Conservation (phyloP, 2,797 vertebrate species). For the Galaxias olidus region DNA sequence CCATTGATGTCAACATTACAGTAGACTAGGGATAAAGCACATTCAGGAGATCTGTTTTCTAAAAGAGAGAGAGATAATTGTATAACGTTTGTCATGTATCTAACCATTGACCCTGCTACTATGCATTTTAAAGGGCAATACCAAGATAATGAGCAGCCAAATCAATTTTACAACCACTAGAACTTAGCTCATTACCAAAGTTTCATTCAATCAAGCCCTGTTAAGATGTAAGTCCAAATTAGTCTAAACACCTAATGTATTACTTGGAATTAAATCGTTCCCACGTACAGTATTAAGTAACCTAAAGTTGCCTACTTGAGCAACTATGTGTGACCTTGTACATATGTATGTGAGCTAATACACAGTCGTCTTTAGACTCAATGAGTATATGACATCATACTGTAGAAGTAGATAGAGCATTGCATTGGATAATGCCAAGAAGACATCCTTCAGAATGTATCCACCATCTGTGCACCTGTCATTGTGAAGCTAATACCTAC, state of each 20-base stretch:
- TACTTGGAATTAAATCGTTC: constrained; percentile 12
- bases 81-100: constrained; percentile 21
- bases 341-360: constrained; percentile 3
- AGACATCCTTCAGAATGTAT: constrained; percentile 26
- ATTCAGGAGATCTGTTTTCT: constrained; percentile 33
- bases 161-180: neutral
- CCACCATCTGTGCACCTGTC: constrained; percentile 35
- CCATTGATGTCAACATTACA: constrained; percentile 65
- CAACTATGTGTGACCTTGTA: too few species aligned
- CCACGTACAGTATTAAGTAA: neutral
- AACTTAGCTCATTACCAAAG: constrained; percentile 23
- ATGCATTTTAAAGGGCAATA: constrained; percentile 7
- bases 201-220: constrained; percentile 1
- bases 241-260: constrained; percentile 21
- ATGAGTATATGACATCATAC: constrained; percentile 22
- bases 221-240: constrained; percentile 9
- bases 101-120: neutral
- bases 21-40: constrained; percentile 55
- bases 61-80: constrained; percentile 35
- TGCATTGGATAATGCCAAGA: too few species aligned
- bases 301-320: neutral
- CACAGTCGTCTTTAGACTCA: constrained; percentile 8
- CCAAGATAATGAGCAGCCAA: neutral
- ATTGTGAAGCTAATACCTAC: constrained; percentile 45
- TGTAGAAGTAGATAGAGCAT: constrained; percentile 8